Evolutionary conservation across 2,113 vertebrate species (phyloP), one percentile per base, ranked within the genome.

Genomic region (Lichenostomus cassidix): DNA sequence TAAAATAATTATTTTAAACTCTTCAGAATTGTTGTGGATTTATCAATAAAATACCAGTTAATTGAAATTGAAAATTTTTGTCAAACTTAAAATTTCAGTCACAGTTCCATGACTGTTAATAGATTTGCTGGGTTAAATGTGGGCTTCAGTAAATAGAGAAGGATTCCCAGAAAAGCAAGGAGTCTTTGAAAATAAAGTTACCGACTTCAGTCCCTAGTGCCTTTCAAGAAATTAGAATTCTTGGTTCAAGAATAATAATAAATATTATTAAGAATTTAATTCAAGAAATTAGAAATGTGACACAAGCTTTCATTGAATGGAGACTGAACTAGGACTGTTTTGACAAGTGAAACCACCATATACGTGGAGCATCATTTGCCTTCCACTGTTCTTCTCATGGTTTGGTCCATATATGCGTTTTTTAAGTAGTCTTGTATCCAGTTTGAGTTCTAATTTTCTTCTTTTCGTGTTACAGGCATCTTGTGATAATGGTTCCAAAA

Each of bases 401-500:
- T 80, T 85, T 84, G 62, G 24, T 35, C 53, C 13, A 22, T 41
- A 24, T 18, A 14, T 25, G 13, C 10, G 11, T 71, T 75, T 83
- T 82, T 91, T 44, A 52, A 78, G 64, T 87, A n/a, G 15, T 87
- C 47, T 60, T 87, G 9, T 76, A 21, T 41, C 44, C 21, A 50
- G 15, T 90, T 94, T 63, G 23, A 87, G 64, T 81, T 94, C 68
- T 96, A 52, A 96, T 95, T 92, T 95, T 94, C 37, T 58, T 91
- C 70, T 96, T 95, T 94, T 83, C 44, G 31, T 96, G 21, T 95
- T 97, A 56, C 96, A 99, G 99, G 98, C 98, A 89, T 98, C 99
- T 76, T 99, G 98, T 97, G 99, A 99, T 98, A 99, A 99, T 70
- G 99, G 99, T 79, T 99, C 98, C 93, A 99, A 99, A 98, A 99